Conservation (phyloP, 2,888 invertebrate species). For the Aphodius granarius region DNA sequence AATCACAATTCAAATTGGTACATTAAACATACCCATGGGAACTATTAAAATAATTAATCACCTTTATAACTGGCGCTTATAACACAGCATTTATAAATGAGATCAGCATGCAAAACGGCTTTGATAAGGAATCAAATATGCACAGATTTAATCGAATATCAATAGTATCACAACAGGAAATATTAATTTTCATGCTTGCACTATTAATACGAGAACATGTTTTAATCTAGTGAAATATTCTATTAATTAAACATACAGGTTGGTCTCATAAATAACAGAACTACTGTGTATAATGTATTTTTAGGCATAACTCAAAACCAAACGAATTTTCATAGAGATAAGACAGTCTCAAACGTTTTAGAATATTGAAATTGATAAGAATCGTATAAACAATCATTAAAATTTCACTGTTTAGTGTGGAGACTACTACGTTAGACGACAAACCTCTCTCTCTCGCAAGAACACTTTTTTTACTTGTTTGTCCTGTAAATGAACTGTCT, state of each 20-base stretch:
- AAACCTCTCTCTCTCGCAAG: no score
- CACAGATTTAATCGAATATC: neutral
- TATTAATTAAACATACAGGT: neutral
- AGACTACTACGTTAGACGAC: no score
- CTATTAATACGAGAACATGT: neutral
- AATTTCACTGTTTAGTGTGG: no score
- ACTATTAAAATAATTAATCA: neutral
- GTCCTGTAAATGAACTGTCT: neutral
- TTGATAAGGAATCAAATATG: neutral
- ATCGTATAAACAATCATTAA: no score
- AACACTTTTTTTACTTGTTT: neutral
- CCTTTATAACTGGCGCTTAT: neutral
- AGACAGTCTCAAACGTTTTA: no score
- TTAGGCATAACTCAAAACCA: no score
- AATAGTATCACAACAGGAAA: neutral
- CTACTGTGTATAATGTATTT: neutral
- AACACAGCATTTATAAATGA: neutral
- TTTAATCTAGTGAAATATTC: neutral
- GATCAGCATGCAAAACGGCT: neutral
- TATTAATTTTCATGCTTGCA: neutral
- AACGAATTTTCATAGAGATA: no score
- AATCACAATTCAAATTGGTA: neutral
- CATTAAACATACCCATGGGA: neutral
- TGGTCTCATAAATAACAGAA: neutral
- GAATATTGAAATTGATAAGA: no score